Base-by-base conservation (phyloP, 2,113 vertebrate genomes). In the Echinops telfairi region DNA sequence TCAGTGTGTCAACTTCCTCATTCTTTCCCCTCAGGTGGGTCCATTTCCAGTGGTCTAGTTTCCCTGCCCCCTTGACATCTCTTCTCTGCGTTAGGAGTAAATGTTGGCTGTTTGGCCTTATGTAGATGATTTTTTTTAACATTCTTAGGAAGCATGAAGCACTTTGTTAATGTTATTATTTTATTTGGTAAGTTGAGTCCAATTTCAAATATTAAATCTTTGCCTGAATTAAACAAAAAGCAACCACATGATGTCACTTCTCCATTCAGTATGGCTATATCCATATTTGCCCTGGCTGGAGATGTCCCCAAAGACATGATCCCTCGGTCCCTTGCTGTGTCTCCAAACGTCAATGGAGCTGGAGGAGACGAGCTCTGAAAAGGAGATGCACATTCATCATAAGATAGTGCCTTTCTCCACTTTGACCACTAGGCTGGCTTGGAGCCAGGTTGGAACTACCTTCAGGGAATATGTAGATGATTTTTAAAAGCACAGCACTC, bases 221-320 rank as follows among this genome's bases (percentile, higher is more conserved):
- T 85, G 68, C n/a, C 64, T 91, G 90, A 91, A 80, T 82, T 66
- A 94, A 89, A 70, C n/a, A 76, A n/a, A 95, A 91, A 89, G 47
- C 20, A 64, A n/a, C 23, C 14, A 20, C 73, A 82, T 58, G 15
- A 87, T 40, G 95, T 87, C 60, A 86, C 73, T 68, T 40, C n/a
- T 95, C 25, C 36, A 76, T 78, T 86, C 25, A 94, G 58, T 3
- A 43, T 40, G 82, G 27, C 36, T 70, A 64, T 1, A 12, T 68
- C 77, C 17, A 82, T 66, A 93, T 91, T 47, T 84, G 40, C 22
- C 38, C 90, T 86, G 31, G 47, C 23, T 62, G n/a, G 78, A 77
- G 31, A 14, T 85, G 20, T 16, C 70, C 16, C 7, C 86, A 23
- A 33, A 25, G 40, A 58, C 60, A 89, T 15, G 40, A 40, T 40